Evolutionary conservation across 2,113 vertebrate genomes (phyloP), one percentile per base, ranked within the genome.

Genomic region (Brienomyrus longianalis): DNA sequence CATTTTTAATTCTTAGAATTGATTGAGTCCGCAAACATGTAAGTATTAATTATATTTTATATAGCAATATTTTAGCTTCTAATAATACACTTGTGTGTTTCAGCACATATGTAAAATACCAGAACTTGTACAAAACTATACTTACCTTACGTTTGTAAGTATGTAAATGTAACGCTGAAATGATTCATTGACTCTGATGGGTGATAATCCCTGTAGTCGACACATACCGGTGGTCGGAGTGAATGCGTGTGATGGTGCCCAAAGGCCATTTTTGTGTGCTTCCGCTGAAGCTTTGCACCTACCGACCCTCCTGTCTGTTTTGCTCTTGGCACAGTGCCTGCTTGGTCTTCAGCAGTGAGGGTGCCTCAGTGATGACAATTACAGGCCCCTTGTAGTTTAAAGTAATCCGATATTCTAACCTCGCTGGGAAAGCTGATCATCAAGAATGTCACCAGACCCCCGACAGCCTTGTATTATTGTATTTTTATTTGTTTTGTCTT

Each of bases 401-500:
- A 77, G 35, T 77, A 80, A 43, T 43, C 6, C 1, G 5, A 23
- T 86, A 27, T 51, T 21, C 83, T 50, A 23, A 11, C 54, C 35
- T 66, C 8, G 17, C 15, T 39, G 35, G 48, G 74, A 84, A 47
- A 56, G 2, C 0, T 1, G 17, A 89, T 31, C 77, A 87, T 85
- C n/a, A 56, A 19, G 2, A 27, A 90, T 48, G 15, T 43, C 54
- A 89, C 11, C 27, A 89, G 48, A 90, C 27, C 27, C 35, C n/a
- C 39, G 4, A 85, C 39, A 80, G 90, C 4, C 2, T 93, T 94
- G 47, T 48, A 70, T 89, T 86, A 84, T 89, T 62, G 43, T 93
- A 66, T 84, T 93, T 96, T 95, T 96, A 93, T 96, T 96, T 95
- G 93, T 95, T 96, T 94, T 90, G 93, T 95, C 94, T 95, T 93